Base-by-base conservation (phyloP, 2,113 vertebrate genomes). In the Prietella phreatophila region DNA sequence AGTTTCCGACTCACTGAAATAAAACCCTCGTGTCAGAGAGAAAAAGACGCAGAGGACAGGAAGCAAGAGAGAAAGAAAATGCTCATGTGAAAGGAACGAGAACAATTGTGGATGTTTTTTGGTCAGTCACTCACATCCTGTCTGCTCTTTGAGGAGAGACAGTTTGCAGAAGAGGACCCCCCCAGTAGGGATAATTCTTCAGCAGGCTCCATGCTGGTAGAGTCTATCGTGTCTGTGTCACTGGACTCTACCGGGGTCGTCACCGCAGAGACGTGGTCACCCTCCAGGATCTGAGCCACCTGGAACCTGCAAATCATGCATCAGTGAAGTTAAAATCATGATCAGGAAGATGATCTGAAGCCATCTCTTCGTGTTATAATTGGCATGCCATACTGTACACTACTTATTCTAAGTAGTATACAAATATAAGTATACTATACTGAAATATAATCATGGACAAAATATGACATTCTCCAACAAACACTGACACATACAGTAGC, bases 261-360 rank as follows among this genome's bases (percentile, higher is more conserved):
- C 30, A 92, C 92, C 10, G 93, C 63, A 0, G 88, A 60, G 80
- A 89, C 91, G 0, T 93, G 87, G 88, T 95, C 96, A 87, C 96
- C 94, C 91, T 99, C 98, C 0, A 96, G 97, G 91, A 99, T 99
- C 85, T 97, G 96, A 87, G 98, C 97, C 56, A 99, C 98, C 4
- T 97, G 97, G 91, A 99, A 99, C 93, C 98, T 99, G 92, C 19
- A 19, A 80, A 85, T 84, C 2, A 65, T 27, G 76, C 67, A 76
- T 2, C 13, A 30, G n/a, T 75, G 30, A 30, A n/a, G 42, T 69
- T 76, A 42, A 47, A 47, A n/a, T 30, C 9, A 39, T 55, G 63
- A 79, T 69, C 58, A 53, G 47, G 56, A 5, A 55, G 15, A 69
- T n/a, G 20, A 17, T 65, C 55, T 30, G 13, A 79, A 1, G 42